Evolutionary conservation across 2,797 vertebrate genomes (phyloP), one percentile per base, ranked within the genome.

Genomic region (Pseudotriccus pelzelni): DNA sequence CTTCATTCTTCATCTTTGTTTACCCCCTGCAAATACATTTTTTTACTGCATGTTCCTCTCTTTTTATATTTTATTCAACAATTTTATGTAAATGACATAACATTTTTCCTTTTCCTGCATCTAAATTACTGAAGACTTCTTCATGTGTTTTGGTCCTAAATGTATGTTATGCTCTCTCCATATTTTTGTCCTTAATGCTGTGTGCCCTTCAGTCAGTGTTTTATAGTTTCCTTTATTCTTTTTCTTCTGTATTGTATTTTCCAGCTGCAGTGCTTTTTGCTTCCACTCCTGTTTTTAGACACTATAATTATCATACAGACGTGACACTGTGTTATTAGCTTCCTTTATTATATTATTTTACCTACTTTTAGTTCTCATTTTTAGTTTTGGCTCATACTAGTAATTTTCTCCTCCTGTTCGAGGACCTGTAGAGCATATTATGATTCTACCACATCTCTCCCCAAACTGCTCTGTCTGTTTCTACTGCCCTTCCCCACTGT

Each of bases 81-180:
- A 37, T 83, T 63, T 68, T 46, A 22, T 63, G 60, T 77, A 76
- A 84, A 58, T 8, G 12, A 84, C 56, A n/a, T 34, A 72, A 72
- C 19, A 47, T 32, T 84, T 84, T 89, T 86, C 70, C 49, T 93
- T 84, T 74, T 93, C 64, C 36, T 94, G 44, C 22, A 43, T 94
- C 60, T 68, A 44, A 84, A 85, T 67, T 69, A 64, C 46, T 49
- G 49, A 78, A 50, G 52, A 75, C 80, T 60, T 90, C 58, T 41
- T 73, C 20, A 50, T 67, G 21, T 68, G 64, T n/a, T 89, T 93
- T 74, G 87, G 15, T 85, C 66, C 55, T 87, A 79, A 93, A 82
- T 76, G 78, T 69, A 22, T 21, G 16, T 58, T 76, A 47, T 41
- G 15, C 82, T 90, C 6, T 90, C 19, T 79, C 50, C 47, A 36